Evolutionary conservation across 2,888 invertebrate genomes (phyloP).

Genomic region (Yponomeuta evonymella): DNA sequence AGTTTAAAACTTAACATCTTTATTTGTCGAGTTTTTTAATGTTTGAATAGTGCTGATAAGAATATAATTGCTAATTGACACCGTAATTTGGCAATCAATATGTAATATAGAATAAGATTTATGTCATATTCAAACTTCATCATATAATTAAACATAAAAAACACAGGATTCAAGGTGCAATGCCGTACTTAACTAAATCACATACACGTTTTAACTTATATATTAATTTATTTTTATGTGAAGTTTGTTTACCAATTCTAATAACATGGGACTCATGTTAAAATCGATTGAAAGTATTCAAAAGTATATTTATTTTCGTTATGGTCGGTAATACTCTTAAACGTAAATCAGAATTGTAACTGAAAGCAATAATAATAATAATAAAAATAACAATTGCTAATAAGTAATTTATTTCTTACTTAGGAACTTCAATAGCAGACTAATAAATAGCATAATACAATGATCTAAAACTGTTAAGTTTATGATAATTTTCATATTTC

Average conservation of each 20-base stretch:
- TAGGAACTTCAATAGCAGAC: conserved; percentile 6
- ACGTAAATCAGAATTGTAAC: no score
- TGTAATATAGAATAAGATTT: no score
- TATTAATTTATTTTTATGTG: no score
- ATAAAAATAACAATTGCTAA: not conserved
- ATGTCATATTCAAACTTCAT: no score
- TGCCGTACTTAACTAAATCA: not conserved
- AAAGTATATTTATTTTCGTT: not conserved
- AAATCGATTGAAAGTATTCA: not conserved
- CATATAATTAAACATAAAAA: not conserved
- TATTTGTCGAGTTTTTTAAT: not conserved
- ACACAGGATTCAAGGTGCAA: not conserved
- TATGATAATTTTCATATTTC: no score
- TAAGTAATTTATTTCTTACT: conserved; percentile 6
- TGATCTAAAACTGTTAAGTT: not conserved
- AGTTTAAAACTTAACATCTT: not conserved
- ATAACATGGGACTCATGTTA: not conserved
- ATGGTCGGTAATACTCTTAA: not conserved
- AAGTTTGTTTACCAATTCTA: no score
- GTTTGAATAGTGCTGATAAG: not conserved
- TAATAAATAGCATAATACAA: not conserved
- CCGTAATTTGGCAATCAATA: not conserved
- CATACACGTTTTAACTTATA: not conserved
- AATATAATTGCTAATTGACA: not conserved
- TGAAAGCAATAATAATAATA: not conserved